Evolutionary conservation across 2,888 invertebrate species (phyloP).

Genomic region (Oscheius myriophilus): DNA sequence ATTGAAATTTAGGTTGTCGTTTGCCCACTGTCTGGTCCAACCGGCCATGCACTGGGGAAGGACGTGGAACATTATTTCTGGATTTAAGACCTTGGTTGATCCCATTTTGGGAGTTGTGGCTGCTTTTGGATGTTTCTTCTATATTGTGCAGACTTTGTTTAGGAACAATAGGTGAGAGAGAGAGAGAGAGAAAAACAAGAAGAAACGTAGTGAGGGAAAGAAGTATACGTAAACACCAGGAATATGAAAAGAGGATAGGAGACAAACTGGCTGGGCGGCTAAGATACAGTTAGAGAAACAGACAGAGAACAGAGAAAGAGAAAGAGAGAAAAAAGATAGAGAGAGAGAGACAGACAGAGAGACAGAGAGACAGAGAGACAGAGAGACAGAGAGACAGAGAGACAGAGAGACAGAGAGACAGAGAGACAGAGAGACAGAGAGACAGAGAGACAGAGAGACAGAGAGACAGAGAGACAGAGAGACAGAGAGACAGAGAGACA

Average conservation of each 20-base stretch:
- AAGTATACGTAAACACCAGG: no score
- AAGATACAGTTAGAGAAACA: no score
- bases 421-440: no score
- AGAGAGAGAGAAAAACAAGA: neutral
- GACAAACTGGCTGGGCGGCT: no score
- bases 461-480: neutral
- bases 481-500: no score
- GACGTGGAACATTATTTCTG: conserved; percentile 53
- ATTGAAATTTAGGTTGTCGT: conserved; percentile 37
- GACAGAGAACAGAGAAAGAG: neutral
- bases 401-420: neutral
- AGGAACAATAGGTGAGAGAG: conserved; percentile 22
- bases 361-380: no score
- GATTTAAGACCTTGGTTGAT: conserved; percentile 46
- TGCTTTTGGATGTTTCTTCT: conserved; percentile 28
- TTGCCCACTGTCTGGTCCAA: conserved; percentile 51
- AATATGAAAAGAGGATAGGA: no score
- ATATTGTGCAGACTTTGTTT: conserved; percentile 16
- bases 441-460: no score
- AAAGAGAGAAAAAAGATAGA: no score
- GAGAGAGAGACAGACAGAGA: no score
- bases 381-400: no score
- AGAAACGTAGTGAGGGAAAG: no score
- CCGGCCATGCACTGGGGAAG: conserved; percentile 40
- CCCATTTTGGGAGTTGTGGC: conserved; percentile 39